Evolutionary conservation across 2,888 invertebrate species (phyloP), one percentile per base, ranked within the genome.

Genomic region (Sympetrum striolatum): DNA sequence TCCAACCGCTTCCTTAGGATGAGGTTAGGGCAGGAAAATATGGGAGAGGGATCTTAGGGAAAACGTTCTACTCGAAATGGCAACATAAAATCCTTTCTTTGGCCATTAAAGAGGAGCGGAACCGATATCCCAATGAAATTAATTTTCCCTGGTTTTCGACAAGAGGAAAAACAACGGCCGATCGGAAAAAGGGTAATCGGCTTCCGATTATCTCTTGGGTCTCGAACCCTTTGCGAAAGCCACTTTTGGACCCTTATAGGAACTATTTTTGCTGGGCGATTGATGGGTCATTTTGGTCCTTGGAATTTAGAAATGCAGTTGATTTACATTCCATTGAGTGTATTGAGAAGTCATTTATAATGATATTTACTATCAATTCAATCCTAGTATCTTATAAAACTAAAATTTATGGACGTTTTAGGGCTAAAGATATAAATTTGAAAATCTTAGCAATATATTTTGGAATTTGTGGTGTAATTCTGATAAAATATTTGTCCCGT

Each of bases 121-220:
- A 60, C 86, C 86, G 64, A 86, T 86, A 60, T 86, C 64, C 60
- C 60, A 60, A 86, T 86, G 58, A 86, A 64, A 86, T 64, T 86
- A 86, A 86, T 86, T 86, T 86, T 37, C 35, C 37, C 58, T 22
- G 37, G 86, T 60, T 86, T 86, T 86, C 37, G 73, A 73, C 73
- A 73, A 31, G 73, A 25, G 73, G 31, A 73, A 31, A 73, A 73
- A 73, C 25, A 73, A 73, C 14, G 73, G 25, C 73, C 73, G 73
- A 73, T 73, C 73, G 73, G 22, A 73, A 31, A 73, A 31, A 31
- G 12, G 31, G 31, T 73, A 31, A 73, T 73, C 73, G 73, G 31
- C 25, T 31, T 73, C 73, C 73, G 73, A 73, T 73, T 73, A 73
- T 73, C 73, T 73, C 64, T 31, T 10, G 73, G 8, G 73, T 73